Evolutionary conservation across 2,113 vertebrate genomes (phyloP).

Genomic region (Callaeas wilsoni): DNA sequence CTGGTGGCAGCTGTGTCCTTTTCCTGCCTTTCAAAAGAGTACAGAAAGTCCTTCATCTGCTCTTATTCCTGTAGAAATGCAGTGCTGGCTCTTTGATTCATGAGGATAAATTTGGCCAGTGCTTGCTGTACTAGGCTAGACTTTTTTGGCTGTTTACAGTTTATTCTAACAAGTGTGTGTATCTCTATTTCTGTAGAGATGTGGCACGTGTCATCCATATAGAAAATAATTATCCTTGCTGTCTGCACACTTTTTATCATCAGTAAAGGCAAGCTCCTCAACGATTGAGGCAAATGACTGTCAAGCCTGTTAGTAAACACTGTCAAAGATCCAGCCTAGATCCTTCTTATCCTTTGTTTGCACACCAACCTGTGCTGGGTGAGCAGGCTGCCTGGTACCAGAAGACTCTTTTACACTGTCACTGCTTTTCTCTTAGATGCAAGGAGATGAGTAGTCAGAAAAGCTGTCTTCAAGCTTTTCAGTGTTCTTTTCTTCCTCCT

Average conservation of each 20-base stretch:
- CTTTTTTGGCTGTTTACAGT: not conserved
- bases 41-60: not conserved
- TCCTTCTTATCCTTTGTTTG: constrained; percentile 12
- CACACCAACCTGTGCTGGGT: not conserved
- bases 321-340: constrained; percentile 16
- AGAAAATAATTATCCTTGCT: not conserved
- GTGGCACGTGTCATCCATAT: not conserved
- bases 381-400: not conserved
- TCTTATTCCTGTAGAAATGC: not conserved
- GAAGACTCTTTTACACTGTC: not conserved
- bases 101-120: not conserved
- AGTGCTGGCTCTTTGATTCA: not conserved
- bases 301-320: constrained; percentile 33
- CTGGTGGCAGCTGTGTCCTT: not conserved
- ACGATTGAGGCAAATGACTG: not conserved
- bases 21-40: not conserved
- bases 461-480: not conserved
- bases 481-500: not conserved
- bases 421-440: not conserved
- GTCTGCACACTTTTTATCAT: not conserved
- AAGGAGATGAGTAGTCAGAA: not conserved
- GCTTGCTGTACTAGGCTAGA: not conserved
- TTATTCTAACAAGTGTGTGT: not conserved
- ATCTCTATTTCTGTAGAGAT: not conserved
- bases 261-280: not conserved